These are phyloP conservation scores for Poecilia velifera DNA, from an alignment of 2,797 vertebrate genomes.

Conservation along the genomic window DNA sequence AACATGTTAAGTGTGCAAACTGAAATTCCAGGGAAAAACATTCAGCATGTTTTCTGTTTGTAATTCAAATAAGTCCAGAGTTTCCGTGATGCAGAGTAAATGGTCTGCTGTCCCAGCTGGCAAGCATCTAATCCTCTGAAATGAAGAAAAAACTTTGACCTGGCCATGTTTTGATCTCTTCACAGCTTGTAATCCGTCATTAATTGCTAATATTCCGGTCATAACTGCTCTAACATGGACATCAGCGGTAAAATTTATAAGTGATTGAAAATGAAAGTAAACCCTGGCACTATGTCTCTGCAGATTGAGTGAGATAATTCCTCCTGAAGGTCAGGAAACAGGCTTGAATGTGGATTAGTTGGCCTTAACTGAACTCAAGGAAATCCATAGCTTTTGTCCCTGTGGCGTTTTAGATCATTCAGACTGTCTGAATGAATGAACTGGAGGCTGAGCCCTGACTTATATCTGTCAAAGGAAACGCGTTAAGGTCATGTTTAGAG, in stretches of 20 bases:
- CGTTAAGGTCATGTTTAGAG: slow-evolving; percentile 10
- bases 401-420: slow-evolving; percentile 2
- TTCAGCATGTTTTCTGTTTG: slow-evolving; percentile 16
- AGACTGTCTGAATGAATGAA: background rate
- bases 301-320: slow-evolving; percentile 23
- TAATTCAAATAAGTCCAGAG: slow-evolving; percentile 15
- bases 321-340: slow-evolving; percentile 30
- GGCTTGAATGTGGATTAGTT: background rate
- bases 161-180: slow-evolving; percentile 63
- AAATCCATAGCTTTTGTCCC: background rate
- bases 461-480: slow-evolving; percentile 4
- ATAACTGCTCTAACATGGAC: slow-evolving; percentile 36
- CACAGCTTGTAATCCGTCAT: slow-evolving; percentile 64
- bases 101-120: slow-evolving; percentile 29
- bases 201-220: slow-evolving; percentile 67
- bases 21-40: background rate
- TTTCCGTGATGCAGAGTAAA: slow-evolving; percentile 41
- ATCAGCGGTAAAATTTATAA: slow-evolving; percentile 28
- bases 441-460: slow-evolving; percentile 8
- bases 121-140: slow-evolving; percentile 69
- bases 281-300: slow-evolving; percentile 11
- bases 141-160: slow-evolving; percentile 60
- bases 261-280: slow-evolving; percentile 22
- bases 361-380: slow-evolving; percentile 19
- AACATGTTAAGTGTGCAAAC: background rate